phyloP scores from a whole-genome alignment of 1,140 invertebrate genomes.

The Temnothorax longispinosus region DNA sequence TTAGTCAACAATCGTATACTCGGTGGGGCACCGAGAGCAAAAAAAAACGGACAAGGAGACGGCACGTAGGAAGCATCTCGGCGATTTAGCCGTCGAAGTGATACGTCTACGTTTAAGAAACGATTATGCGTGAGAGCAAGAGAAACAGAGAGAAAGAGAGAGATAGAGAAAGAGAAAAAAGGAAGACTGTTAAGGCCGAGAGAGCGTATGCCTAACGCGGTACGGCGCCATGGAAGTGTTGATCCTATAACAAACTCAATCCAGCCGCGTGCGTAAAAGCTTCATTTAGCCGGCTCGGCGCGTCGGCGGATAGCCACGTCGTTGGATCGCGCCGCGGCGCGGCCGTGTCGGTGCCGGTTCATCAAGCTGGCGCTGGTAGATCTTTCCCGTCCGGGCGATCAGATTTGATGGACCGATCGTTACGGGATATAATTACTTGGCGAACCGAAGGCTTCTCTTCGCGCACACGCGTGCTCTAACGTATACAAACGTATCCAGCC shows the following conservation, averaged over 20 bases:
- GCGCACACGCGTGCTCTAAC: constrained; percentile 59
- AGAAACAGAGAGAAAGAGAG: too few relatives aligned
- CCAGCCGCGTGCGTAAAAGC: constrained; percentile 77
- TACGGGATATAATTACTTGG: constrained; percentile 82
- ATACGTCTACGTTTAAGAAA: constrained; percentile 64
- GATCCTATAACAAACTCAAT: constrained; percentile 80
- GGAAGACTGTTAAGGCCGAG: constrained; percentile 22
- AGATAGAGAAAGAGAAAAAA: background rate
- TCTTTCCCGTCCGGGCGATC: constrained; percentile 71
- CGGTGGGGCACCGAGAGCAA: background rate
- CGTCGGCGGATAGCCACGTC: constrained; percentile 53
- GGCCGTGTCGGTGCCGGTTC: constrained; percentile 39
- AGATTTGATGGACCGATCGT: constrained; percentile 83
- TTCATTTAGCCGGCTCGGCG: constrained; percentile 77
- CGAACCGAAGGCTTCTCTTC: background rate
- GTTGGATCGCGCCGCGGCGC: background rate
- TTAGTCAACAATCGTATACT: background rate
- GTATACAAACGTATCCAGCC: background rate
- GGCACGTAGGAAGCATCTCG: constrained; percentile 39
- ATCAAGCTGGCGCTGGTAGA: constrained; percentile 44
- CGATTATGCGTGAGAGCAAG: constrained; percentile 66
- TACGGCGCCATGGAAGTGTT: constrained; percentile 72
- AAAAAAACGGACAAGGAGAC: constrained; percentile 21
- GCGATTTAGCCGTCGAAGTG: constrained; percentile 59
- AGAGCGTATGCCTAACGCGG: constrained; percentile 67